Evolutionary conservation across 2,888 invertebrate genomes (phyloP).

Genomic region (Drosophila mettleri): DNA sequence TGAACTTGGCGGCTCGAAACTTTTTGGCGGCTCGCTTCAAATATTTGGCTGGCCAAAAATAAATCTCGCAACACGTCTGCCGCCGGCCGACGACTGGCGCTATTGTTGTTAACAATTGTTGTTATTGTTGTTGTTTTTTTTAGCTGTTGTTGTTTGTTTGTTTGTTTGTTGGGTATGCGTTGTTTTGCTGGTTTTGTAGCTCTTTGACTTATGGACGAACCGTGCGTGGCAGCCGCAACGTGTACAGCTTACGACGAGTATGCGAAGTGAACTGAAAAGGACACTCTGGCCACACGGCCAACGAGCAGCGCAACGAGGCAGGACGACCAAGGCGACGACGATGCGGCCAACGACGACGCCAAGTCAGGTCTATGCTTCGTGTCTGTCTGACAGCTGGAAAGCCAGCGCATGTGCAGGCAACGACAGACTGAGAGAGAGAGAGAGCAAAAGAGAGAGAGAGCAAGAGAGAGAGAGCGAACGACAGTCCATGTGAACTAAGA

Average conservation of each 20-base stretch:
- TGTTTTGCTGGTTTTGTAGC: background rate
- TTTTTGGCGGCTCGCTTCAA: constrained; percentile 33
- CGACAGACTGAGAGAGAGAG: background rate
- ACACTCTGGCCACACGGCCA: constrained; percentile 37
- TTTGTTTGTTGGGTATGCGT: constrained; percentile 1
- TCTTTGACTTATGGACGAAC: background rate
- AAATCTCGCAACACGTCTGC: constrained; percentile 37
- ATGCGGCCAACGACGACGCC: constrained; percentile 10
- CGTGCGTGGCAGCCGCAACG: constrained; percentile 58
- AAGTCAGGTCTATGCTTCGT: constrained; percentile 31
- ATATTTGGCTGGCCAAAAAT: constrained; percentile 19
- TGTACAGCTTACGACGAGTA: constrained; percentile 81
- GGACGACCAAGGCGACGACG: constrained; percentile 5
- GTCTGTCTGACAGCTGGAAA: constrained; percentile 67
- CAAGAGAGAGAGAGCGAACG: background rate
- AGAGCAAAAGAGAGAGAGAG: background rate
- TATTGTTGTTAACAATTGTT: constrained; percentile 43
- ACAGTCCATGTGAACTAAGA: background rate
- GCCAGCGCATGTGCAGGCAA: constrained; percentile 47
- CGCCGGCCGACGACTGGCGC: constrained; percentile 35
- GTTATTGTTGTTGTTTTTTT: constrained; percentile 23
- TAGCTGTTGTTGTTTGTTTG: constrained; percentile 16
- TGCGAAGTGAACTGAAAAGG: constrained; percentile 81
- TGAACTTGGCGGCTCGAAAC: constrained; percentile 37
- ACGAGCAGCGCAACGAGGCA: constrained; percentile 30